Evolutionary conservation across 2,113 vertebrate species (phyloP).

Genomic region (Ivindomyrus marchei): DNA sequence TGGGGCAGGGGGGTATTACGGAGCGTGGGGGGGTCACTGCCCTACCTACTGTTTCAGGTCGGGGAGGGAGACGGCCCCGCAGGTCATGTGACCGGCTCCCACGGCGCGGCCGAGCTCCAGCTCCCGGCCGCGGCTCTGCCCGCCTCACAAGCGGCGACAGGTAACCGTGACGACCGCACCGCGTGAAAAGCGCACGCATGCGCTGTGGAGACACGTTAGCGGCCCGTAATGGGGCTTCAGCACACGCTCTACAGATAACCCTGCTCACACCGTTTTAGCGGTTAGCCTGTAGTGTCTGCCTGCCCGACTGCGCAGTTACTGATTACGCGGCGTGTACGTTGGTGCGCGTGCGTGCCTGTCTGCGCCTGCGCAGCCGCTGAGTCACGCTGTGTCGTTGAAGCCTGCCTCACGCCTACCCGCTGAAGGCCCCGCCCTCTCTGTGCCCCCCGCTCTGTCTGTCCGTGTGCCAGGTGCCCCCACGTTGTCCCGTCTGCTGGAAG

Average conservation of each 20-base stretch:
- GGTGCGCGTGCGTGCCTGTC: not conserved
- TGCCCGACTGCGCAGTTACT: not conserved
- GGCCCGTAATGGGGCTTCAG: not conserved
- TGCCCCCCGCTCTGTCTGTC: conserved; percentile 32
- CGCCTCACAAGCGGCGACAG: conserved; percentile 78
- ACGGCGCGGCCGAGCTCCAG: conserved; percentile 71
- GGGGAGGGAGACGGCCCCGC: conserved; percentile 75
- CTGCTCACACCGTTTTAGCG: not conserved
- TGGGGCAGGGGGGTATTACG: not conserved
- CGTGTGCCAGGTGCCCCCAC: conserved; percentile 83
- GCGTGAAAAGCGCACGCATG: not conserved
- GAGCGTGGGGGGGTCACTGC: not conserved
- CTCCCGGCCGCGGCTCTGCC: conserved; percentile 66
- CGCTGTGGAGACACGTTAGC: not conserved
- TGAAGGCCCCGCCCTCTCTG: conserved; percentile 19
- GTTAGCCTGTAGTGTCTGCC: not conserved
- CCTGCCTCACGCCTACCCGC: not conserved
- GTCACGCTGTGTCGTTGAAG: not conserved
- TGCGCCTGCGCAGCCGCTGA: not conserved
- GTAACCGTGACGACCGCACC: conserved; percentile 46
- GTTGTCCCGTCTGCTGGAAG: conserved; percentile 95
- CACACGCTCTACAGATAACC: not conserved
- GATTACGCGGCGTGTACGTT: not conserved
- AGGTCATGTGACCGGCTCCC: conserved; percentile 56
- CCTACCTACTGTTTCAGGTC: conserved; percentile 52